These are phyloP conservation scores for Orius insidiosus DNA, from an alignment of 1,140 invertebrate genomes.

Conservation along the genomic window DNA sequence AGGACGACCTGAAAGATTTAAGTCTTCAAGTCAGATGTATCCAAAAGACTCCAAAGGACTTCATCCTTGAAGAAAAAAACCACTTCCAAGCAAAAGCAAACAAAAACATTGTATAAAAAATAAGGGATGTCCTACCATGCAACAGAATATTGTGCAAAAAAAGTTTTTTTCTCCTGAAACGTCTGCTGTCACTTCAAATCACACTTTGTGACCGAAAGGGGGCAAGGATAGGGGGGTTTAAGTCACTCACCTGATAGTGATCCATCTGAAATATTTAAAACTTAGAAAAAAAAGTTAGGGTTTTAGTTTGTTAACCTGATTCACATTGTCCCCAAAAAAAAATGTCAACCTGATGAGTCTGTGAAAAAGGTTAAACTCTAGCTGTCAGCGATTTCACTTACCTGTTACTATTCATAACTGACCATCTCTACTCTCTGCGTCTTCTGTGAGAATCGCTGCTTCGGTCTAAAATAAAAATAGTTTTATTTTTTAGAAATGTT, in stretches of 20 bases:
- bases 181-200: too few relatives aligned
- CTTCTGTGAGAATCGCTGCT: constrained; percentile 7
- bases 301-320: neutral
- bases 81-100: too few relatives aligned
- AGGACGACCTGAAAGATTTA: too few relatives aligned
- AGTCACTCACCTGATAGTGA: constrained; percentile 1
- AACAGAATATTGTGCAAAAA: too few relatives aligned
- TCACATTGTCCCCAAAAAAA: neutral
- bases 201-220: too few relatives aligned
- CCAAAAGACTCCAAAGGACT: too few relatives aligned
- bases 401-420: constrained; percentile 14
- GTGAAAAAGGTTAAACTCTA: neutral
- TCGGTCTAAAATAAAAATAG: constrained; percentile 5
- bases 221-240: neutral
- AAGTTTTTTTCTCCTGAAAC: too few relatives aligned
- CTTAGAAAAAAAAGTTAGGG: neutral
- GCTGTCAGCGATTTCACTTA: constrained; percentile 9
- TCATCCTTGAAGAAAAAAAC: too few relatives aligned
- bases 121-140: too few relatives aligned
- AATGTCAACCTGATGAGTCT: constrained; percentile 1
- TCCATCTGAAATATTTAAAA: constrained; percentile 6
- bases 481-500: neutral
- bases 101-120: too few relatives aligned
- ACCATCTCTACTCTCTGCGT: constrained; percentile 12
- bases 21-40: too few relatives aligned